phyloP scores from a whole-genome alignment of 1,140 invertebrate genomes.

The Bombus sibiricus region DNA sequence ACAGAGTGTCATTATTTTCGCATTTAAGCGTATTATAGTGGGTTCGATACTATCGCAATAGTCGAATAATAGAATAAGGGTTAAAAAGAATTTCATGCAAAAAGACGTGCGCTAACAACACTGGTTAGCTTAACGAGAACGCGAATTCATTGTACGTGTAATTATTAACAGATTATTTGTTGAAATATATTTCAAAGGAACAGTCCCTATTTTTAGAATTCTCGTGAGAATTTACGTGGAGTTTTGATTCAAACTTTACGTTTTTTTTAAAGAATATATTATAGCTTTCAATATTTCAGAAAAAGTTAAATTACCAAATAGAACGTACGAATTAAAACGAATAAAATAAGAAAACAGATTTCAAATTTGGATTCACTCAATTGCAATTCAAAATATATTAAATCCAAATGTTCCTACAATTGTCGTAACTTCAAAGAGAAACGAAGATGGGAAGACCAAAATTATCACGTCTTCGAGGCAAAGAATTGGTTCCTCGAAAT shows the following conservation, averaged over 20 bases:
- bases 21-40: slow-evolving; percentile 73
- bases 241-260: no score
- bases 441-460: not conserved
- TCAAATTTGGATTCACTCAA: not conserved
- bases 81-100: not conserved
- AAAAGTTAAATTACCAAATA: no score
- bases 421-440: not conserved
- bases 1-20: slow-evolving; percentile 70
- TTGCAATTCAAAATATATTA: not conserved
- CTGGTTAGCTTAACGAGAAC: slow-evolving; percentile 24
- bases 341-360: not conserved
- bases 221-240: no score
- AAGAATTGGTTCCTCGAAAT: not conserved
- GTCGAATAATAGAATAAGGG: slow-evolving; percentile 32
- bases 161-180: slow-evolving; percentile 71
- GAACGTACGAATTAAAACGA: not conserved
- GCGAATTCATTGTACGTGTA: slow-evolving; percentile 65
- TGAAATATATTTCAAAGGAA: not conserved
- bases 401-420: not conserved
- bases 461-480: not conserved
- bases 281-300: no score
- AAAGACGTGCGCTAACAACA: not conserved
- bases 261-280: no score
- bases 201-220: no score
- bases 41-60: slow-evolving; percentile 65